A percentile compares a stretch with the other conserved stretches of the same genome.
phyloP scores from a whole-genome alignment of 1,140 invertebrate species.

The Sarcophaga bullata region DNA sequence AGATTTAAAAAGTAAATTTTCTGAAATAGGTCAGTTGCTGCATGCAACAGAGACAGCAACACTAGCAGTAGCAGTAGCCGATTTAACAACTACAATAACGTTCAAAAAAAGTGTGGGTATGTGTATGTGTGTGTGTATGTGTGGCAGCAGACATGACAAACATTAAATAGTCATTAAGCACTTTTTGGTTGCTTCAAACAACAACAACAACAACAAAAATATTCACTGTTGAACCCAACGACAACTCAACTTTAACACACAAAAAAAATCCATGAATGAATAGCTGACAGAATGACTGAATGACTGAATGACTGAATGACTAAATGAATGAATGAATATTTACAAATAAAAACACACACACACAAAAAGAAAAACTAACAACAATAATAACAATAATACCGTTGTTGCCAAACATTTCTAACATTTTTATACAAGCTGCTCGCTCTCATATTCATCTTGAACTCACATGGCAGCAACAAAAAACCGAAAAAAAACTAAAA shows the following conservation, averaged over 20 bases:
- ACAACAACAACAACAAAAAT: constrained; percentile 17
- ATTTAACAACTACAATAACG: neutral
- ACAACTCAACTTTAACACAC: constrained; percentile 1
- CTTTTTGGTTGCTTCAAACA: constrained; percentile 22
- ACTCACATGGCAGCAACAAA: too few relatives aligned
- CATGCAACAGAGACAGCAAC: constrained; percentile 17
- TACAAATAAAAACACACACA: too few relatives aligned
- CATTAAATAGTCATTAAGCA: constrained; percentile 40
- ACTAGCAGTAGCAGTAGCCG: neutral
- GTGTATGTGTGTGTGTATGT: neutral
- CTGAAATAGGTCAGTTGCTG: constrained; percentile 36
- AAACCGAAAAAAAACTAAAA: too few relatives aligned
- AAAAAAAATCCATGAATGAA: neutral
- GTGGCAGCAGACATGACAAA: constrained; percentile 14
- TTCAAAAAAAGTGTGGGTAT: neutral
- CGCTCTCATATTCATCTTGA: too few relatives aligned
- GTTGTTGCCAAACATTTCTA: too few relatives aligned
- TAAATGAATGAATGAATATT: too few relatives aligned
- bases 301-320: neutral
- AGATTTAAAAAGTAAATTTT: constrained; percentile 35
- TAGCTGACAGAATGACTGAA: neutral
- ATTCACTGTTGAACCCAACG: neutral
- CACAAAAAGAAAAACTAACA: too few relatives aligned
- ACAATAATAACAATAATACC: too few relatives aligned
- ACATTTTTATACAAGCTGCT: too few relatives aligned